Evolutionary conservation across 2,797 vertebrate genomes (phyloP).

Genomic region (Sciurus carolinensis): DNA sequence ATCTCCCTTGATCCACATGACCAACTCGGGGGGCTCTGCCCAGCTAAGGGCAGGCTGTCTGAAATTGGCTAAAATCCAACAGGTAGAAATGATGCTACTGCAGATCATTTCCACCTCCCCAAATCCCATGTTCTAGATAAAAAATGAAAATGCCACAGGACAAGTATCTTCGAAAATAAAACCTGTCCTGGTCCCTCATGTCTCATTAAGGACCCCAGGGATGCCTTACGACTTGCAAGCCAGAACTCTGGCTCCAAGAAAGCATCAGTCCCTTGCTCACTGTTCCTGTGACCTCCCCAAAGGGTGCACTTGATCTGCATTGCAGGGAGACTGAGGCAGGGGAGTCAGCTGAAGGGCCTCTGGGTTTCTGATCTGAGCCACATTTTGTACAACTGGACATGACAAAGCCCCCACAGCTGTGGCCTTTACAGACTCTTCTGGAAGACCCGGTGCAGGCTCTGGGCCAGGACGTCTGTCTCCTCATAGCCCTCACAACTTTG

Average conservation of each 20-base stretch:
- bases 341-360: neutral
- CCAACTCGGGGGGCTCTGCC: neutral
- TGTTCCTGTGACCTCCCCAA: neutral
- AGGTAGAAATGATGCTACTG: neutral
- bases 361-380: neutral
- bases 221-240: neutral
- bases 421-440: constrained; percentile 87
- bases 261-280: neutral
- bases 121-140: neutral
- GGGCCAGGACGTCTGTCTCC: constrained; percentile 93
- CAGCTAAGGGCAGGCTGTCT: neutral
- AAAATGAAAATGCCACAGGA: neutral
- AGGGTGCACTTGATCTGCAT: neutral
- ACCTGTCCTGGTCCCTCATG: neutral
- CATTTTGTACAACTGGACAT: neutral
- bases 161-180: neutral
- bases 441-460: constrained; percentile 93
- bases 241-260: neutral
- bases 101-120: neutral
- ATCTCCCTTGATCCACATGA: neutral
- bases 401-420: neutral
- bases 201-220: neutral
- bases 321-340: neutral
- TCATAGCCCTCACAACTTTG: constrained; percentile 95
- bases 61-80: constrained; percentile 1